Base-by-base conservation (phyloP, 2,888 invertebrate species). In the Trichacis sp. region DNA sequence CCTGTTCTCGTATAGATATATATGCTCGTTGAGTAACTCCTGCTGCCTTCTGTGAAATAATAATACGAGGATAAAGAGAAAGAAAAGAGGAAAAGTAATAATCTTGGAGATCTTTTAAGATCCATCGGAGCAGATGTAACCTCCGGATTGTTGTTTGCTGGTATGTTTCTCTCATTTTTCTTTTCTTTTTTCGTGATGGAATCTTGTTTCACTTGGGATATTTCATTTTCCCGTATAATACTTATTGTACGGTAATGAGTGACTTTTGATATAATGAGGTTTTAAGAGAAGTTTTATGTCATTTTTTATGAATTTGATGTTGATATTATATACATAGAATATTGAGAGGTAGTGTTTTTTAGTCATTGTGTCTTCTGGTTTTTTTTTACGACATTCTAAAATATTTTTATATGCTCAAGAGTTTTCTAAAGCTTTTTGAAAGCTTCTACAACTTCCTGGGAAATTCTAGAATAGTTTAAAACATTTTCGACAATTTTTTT, bases 41-140 rank as follows among this genome's bases (percentile, higher is more conserved):
- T 43, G 57, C 67, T 62, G 67, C 48, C 66, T 72, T 74, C 75
- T 75, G 77, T 78, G 75, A 74, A 77, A 82, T 78, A 78, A 82
- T 81, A 81, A 82, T 77, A 78, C 77, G 75, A 78, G 78, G 77
- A 80, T 77, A 76, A 82, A 80, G 76, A 71, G 72, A 75, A 73
- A 76, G 77, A 77, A 76, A 80, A 77, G 73, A 46, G 76, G 78
- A 80, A 81, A 83, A 84, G 84, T 82, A 84, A 84, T 84, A 84
- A 84, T 84, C 84, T 83, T 79, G 73, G 83, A 79, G 83, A 82
- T 82, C 84, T 84, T 84, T 84, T 84, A 84, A 84, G 84, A 83
- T 80, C 82, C 84, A 84, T 81, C 83, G 82, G 79, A 83, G 84
- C 84, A 83, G 78, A 84, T 78, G 74, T 77, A 82, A 77, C 83